Percentiles rank a stretch among this genome's conserved stretches.
These are phyloP conservation scores for Ctenicera cuprea DNA, from an alignment of 2,888 invertebrate genomes.

Conservation along the genomic window DNA sequence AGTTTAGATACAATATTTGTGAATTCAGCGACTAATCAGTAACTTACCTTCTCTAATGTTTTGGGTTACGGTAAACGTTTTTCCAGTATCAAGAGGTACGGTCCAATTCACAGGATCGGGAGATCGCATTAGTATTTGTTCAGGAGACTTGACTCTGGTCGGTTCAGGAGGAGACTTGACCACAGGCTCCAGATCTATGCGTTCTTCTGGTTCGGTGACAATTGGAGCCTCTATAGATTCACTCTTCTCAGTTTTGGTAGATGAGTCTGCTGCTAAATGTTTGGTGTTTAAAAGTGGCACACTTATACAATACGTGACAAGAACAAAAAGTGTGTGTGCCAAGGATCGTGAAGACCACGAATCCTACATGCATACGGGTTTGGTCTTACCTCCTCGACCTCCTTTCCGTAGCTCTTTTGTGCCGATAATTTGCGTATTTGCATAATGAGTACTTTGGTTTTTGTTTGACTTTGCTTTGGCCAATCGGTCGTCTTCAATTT, in stretches of 20 bases:
- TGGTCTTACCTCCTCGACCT: constrained; percentile 64
- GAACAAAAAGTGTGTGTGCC: constrained; percentile 67
- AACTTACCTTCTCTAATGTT: constrained; percentile 86
- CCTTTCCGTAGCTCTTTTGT: constrained; percentile 67
- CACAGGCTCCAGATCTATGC: constrained; percentile 79
- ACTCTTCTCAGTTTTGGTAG: constrained; percentile 57
- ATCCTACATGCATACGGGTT: constrained; percentile 50
- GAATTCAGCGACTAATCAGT: background rate
- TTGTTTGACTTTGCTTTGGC: constrained; percentile 70
- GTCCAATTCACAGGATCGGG: constrained; percentile 98
- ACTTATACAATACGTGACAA: background rate
- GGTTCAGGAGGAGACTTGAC: constrained; percentile 96
- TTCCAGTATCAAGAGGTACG: constrained; percentile 93
- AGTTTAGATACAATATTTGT: background rate
- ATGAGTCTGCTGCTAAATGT: constrained; percentile 50
- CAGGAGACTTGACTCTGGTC: constrained; percentile 94
- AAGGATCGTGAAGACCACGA: constrained; percentile 67
- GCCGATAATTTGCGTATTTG: constrained; percentile 67
- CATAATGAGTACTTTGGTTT: constrained; percentile 66
- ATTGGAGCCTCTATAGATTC: constrained; percentile 71
- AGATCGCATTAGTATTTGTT: constrained; percentile 93
- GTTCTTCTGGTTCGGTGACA: constrained; percentile 67
- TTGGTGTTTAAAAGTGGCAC: constrained; percentile 33
- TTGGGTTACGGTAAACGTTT: constrained; percentile 94
- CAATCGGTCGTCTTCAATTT: constrained; percentile 72